Percentiles rank a stretch among this genome's conserved stretches.
These are phyloP conservation scores for Antidorcas marsupialis DNA, from an alignment of 2,113 vertebrate genomes.

Conservation along the genomic window DNA sequence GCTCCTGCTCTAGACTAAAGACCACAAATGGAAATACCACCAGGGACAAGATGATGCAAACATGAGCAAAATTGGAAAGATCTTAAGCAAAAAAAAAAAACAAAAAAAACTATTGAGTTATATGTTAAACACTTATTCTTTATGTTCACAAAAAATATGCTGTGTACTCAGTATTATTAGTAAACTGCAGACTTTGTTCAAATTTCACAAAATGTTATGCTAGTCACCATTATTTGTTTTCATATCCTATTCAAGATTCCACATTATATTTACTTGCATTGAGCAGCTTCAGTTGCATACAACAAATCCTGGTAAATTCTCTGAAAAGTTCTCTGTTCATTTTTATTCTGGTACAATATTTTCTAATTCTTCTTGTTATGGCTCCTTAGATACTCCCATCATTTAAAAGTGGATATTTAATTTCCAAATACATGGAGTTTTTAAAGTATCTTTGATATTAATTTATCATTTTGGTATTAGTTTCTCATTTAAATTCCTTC, in stretches of 20 bases:
- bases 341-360: background rate
- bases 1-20: background rate
- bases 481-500: background rate
- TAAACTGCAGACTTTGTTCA: background rate
- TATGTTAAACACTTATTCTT: background rate
- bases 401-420: background rate
- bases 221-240: background rate
- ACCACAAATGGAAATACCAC: background rate
- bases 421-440: background rate
- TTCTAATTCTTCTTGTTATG: background rate
- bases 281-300: background rate
- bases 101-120: background rate
- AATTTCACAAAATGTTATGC: background rate
- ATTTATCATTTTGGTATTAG: background rate
- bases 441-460: background rate
- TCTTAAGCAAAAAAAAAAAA: background rate
- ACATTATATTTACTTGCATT: background rate
- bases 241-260: background rate
- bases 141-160: background rate
- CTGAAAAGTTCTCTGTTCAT: background rate
- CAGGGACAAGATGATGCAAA: background rate
- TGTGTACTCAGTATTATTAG: background rate
- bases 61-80: accelerated
- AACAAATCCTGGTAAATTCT: background rate
- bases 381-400: background rate